phyloP scores from a whole-genome alignment of 2,888 invertebrate species.

The Nysson spinosus region DNA sequence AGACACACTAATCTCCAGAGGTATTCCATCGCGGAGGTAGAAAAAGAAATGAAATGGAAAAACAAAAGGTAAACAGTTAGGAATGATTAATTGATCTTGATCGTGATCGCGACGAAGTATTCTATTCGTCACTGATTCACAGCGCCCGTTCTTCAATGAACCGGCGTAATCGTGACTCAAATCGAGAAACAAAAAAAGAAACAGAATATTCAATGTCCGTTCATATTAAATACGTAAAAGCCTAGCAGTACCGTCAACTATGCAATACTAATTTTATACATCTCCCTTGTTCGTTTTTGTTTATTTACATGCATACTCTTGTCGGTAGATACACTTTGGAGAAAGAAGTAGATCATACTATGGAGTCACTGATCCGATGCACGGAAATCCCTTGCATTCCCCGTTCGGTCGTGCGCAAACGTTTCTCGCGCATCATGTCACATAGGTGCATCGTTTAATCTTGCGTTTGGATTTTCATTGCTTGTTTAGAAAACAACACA shows the following conservation, averaged over 20 bases:
- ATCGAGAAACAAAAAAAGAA: slow-evolving; percentile 19
- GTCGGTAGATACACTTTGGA: slow-evolving; percentile 53
- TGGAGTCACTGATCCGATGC: slow-evolving; percentile 43
- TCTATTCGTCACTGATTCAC: slow-evolving; percentile 15
- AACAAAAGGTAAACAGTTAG: slow-evolving; percentile 29
- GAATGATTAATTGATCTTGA: slow-evolving; percentile 39
- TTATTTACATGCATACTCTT: slow-evolving; percentile 54
- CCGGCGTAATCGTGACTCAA: neutral
- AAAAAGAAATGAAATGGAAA: slow-evolving; percentile 33
- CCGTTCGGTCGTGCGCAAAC: slow-evolving; percentile 19
- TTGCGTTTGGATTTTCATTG: slow-evolving; percentile 16
- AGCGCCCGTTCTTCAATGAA: neutral
- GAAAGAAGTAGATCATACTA: slow-evolving; percentile 53
- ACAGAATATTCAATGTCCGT: slow-evolving; percentile 31
- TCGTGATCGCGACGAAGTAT: slow-evolving; percentile 27
- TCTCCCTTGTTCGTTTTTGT: no score
- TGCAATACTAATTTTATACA: slow-evolving; percentile 42
- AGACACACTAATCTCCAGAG: slow-evolving; percentile 32
- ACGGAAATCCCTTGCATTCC: slow-evolving; percentile 20
- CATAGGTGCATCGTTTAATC: no score
- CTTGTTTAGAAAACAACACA: slow-evolving; percentile 17
- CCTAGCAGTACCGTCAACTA: slow-evolving; percentile 41
- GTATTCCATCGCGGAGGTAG: slow-evolving; percentile 49
- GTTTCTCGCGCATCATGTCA: slow-evolving; percentile 32
- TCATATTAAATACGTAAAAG: slow-evolving; percentile 39